phyloP scores from a whole-genome alignment of 2,113 vertebrate species.

The Ploceus nigricollis region DNA sequence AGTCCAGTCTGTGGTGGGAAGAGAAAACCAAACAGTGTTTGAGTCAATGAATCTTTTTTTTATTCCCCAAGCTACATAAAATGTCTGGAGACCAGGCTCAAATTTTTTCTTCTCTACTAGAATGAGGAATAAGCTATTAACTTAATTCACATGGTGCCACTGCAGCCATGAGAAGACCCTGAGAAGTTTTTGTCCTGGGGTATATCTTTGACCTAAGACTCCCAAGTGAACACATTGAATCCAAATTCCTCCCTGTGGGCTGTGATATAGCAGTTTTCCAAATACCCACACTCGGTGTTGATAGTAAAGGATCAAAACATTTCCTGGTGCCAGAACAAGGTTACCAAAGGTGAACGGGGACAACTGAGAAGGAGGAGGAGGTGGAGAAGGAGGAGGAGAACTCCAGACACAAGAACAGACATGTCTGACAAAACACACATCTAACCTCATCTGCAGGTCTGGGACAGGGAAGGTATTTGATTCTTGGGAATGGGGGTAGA shows the following conservation, averaged over 20 bases:
- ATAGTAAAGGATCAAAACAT: not conserved
- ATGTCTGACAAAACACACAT: not conserved
- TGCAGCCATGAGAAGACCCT: not conserved
- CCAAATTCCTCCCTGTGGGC: not conserved
- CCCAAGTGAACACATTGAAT: accelerated
- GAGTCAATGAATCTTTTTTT: not conserved
- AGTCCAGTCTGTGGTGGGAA: not conserved
- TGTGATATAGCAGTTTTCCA: not conserved
- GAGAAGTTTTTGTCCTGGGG: not conserved
- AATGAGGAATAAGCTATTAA: not conserved
- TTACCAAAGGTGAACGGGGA: not conserved
- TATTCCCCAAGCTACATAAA: not conserved
- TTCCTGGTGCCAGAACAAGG: not conserved
- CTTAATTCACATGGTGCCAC: not conserved
- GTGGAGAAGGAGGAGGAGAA: not conserved
- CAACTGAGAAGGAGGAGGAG: not conserved
- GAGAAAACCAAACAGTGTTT: not conserved
- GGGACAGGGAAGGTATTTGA: not conserved
- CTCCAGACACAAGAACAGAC: not conserved
- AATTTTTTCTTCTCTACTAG: not conserved
- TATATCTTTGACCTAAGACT: not conserved
- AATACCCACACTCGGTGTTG: not conserved
- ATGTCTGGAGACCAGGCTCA: not conserved
- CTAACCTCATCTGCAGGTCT: not conserved
- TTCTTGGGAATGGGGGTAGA: not conserved